A percentile compares a stretch with the other conserved stretches of the same genome.
Conservation (phyloP, 2,888 invertebrate genomes). For the Philaethria dido region DNA sequence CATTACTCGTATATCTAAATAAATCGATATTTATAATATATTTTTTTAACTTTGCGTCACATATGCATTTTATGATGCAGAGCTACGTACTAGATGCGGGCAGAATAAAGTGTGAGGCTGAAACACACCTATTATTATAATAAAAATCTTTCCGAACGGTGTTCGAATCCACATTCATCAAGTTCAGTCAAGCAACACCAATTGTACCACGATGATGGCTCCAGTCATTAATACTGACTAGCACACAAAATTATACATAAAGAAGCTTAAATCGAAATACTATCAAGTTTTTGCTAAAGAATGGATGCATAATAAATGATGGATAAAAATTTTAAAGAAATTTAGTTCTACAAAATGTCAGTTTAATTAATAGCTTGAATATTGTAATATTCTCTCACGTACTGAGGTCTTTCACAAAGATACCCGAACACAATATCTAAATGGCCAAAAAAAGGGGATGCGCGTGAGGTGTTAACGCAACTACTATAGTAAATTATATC, state of each 20-base stretch:
- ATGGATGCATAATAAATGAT: constrained; percentile 24
- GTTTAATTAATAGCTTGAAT: constrained; percentile 15
- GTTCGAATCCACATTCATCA: background rate
- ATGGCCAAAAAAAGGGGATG: constrained; percentile 39
- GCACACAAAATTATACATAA: background rate
- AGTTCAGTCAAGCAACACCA: background rate
- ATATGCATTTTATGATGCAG: too few species aligned
- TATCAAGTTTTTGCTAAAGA: background rate
- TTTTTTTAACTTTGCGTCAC: too few species aligned
- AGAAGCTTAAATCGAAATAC: background rate
- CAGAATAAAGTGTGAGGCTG: too few species aligned
- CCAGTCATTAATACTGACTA: background rate
- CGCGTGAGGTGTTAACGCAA: constrained; percentile 17
- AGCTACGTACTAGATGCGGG: too few species aligned
- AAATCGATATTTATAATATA: too few species aligned
- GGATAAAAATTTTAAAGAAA: constrained; percentile 9
- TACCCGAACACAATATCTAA: constrained; percentile 27
- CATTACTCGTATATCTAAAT: too few species aligned
- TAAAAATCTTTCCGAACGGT: background rate
- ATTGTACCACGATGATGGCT: background rate
- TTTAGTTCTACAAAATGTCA: background rate
- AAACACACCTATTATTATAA: background rate
- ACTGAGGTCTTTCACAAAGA: constrained; percentile 9
- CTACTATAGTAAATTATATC: background rate
- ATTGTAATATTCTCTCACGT: constrained; percentile 40